These are phyloP conservation scores for Sebastes hubbsi DNA, from an alignment of 2,797 vertebrate species.

Conservation along the genomic window DNA sequence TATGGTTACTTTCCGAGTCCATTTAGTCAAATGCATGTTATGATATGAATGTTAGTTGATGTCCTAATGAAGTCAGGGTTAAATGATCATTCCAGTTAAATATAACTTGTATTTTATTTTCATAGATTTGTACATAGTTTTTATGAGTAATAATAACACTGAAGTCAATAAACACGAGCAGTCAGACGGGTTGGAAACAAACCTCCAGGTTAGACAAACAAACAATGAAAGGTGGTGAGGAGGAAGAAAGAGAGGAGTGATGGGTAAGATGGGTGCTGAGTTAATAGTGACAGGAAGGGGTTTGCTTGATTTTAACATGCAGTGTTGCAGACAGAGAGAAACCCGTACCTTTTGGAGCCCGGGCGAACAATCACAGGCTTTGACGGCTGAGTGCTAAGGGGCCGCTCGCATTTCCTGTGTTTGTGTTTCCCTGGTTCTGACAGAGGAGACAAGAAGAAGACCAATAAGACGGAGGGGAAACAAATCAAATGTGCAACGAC, in stretches of 20 bases:
- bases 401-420: conserved; percentile 85
- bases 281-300: background rate
- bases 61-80: background rate
- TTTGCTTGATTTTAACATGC: background rate
- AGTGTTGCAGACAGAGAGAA: background rate
- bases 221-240: background rate
- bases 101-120: background rate
- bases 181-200: no score
- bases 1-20: background rate
- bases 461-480: background rate
- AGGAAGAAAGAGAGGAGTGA: background rate
- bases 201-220: no score
- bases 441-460: conserved; percentile 37
- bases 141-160: background rate
- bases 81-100: background rate
- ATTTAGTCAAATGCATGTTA: background rate
- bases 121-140: background rate
- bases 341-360: conserved; percentile 79
- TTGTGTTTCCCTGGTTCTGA: conserved; percentile 83
- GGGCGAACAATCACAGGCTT: conserved; percentile 77
- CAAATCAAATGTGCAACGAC: background rate
- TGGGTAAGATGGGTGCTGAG: background rate
- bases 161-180: no score
- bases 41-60: background rate
- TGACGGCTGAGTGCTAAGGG: conserved; percentile 67